A percentile compares a stretch with the other conserved stretches of the same genome.
phyloP scores from a whole-genome alignment of 2,888 invertebrate species.

The Linnaemya tessellans region DNA sequence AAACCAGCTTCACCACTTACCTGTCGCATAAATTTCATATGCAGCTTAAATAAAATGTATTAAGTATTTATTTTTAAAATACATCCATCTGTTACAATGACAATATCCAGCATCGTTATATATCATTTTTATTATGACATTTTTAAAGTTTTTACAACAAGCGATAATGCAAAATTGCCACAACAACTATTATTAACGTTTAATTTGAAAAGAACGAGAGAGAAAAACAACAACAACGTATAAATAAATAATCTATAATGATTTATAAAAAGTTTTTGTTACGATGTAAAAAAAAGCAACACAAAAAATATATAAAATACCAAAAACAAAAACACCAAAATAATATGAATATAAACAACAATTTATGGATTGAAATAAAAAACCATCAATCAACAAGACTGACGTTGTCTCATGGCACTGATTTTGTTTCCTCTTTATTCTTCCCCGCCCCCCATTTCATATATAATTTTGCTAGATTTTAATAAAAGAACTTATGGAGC shows the following conservation, averaged over 20 bases:
- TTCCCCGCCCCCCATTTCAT: slow-evolving; percentile 21
- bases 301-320: background rate
- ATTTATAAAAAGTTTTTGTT: slow-evolving; percentile 25
- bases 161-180: slow-evolving; percentile 22
- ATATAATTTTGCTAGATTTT: slow-evolving; percentile 28
- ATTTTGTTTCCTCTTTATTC: slow-evolving; percentile 4
- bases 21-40: slow-evolving; percentile 4
- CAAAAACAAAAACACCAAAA: slow-evolving; percentile 1
- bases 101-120: slow-evolving; percentile 11
- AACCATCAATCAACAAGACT: slow-evolving; percentile 65
- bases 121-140: slow-evolving; percentile 59
- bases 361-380: slow-evolving; percentile 40
- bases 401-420: slow-evolving; percentile 62
- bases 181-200: slow-evolving; percentile 19
- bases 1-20: background rate
- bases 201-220: background rate
- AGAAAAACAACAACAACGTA: background rate
- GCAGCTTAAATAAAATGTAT: slow-evolving; percentile 3
- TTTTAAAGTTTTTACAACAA: slow-evolving; percentile 37
- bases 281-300: background rate
- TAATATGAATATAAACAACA: slow-evolving; percentile 19
- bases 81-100: slow-evolving; percentile 40
- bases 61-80: slow-evolving; percentile 2
- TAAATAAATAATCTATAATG: slow-evolving; percentile 30
- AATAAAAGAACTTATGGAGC: background rate